phyloP scores from a whole-genome alignment of 2,797 vertebrate genomes.

The Acrossocheilus fasciatus region DNA sequence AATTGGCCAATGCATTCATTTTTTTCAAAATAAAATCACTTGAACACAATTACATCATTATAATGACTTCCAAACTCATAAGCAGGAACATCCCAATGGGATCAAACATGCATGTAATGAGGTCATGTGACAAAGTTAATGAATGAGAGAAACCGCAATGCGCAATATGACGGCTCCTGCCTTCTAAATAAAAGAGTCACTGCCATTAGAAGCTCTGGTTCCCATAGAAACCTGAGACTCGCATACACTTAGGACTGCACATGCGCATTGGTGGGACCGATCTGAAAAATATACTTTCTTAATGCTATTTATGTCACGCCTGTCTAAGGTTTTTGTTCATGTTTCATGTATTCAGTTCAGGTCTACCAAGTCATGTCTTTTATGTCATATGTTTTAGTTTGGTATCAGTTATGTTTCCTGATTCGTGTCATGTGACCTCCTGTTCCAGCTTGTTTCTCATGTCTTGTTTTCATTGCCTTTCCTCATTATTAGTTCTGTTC shows the following conservation, averaged over 20 bases:
- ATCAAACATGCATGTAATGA: conserved; percentile 21
- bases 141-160: conserved; percentile 14
- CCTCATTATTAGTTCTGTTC: background rate
- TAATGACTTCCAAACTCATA: background rate
- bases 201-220: conserved; percentile 15
- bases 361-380: background rate
- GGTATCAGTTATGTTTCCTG: background rate
- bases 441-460: background rate
- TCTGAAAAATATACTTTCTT: background rate
- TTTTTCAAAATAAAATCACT: background rate
- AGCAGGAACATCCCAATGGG: background rate
- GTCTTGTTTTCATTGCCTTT: background rate
- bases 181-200: conserved; percentile 10
- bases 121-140: conserved; percentile 8
- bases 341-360: background rate
- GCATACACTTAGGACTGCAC: background rate
- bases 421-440: background rate
- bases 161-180: background rate
- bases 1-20: background rate
- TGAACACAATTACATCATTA: background rate
- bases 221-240: background rate
- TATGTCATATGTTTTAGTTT: background rate
- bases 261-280: background rate
- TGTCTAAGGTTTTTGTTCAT: background rate
- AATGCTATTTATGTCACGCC: background rate